Evolutionary conservation across 1,140 invertebrate species (phyloP).

Genomic region (Eupeodes corollae): DNA sequence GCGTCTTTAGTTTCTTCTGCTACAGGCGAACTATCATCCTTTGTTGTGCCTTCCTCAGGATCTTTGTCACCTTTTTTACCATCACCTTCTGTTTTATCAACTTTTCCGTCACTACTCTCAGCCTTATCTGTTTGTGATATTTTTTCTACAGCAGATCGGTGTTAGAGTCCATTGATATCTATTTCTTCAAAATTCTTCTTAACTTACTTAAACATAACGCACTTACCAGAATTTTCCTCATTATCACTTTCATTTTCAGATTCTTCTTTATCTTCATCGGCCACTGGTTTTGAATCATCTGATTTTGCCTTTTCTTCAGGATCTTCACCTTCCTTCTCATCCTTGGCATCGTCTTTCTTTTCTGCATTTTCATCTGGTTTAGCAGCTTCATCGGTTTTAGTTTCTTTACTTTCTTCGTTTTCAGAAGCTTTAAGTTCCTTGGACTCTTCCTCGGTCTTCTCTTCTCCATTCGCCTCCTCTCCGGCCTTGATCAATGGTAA

Average conservation of each 20-base stretch:
- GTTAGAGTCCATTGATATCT: too few relatives aligned
- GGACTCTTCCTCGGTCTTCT: background rate
- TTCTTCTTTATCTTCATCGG: conserved; percentile 3
- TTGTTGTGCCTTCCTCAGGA: conserved; percentile 1
- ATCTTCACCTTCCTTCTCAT: conserved; percentile 7
- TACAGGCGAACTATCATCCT: background rate
- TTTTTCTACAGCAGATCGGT: background rate
- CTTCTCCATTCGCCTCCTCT: background rate
- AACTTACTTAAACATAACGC: background rate
- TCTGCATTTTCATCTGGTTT: background rate
- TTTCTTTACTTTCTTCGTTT: background rate
- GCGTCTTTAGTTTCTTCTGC: background rate
- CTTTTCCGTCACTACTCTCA: background rate
- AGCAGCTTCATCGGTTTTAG: background rate
- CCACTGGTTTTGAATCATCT: conserved; percentile 3
- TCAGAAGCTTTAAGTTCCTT: background rate
- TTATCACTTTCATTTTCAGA: background rate
- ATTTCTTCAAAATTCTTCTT: too few relatives aligned
- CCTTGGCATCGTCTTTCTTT: conserved; percentile 14
- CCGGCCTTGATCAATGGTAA: background rate
- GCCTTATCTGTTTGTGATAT: background rate
- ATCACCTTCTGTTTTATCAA: background rate
- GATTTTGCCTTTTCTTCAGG: conserved; percentile 9
- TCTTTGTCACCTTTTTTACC: conserved; percentile 1
- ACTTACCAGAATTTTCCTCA: background rate